phyloP scores from a whole-genome alignment of 2,888 invertebrate species.

The Drosophila falleni region DNA sequence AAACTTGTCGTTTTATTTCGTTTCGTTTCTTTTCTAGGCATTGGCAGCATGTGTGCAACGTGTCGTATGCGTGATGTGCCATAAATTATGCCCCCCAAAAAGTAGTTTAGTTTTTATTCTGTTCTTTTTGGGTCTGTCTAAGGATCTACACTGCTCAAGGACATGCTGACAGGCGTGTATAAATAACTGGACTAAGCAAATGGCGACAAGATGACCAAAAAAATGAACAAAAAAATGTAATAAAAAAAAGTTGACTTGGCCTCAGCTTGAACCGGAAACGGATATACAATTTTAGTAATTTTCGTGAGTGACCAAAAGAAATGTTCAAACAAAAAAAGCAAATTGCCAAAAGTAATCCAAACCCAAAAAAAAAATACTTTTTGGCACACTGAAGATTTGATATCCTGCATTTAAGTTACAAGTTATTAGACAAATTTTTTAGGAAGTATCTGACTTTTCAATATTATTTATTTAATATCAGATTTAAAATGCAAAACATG shows the following conservation, averaged over 20 bases:
- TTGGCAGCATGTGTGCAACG: constrained; percentile 47
- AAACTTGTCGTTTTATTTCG: constrained; percentile 22
- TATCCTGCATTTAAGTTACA: not conserved
- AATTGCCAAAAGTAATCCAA: constrained; percentile 62
- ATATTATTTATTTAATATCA: too few relatives aligned
- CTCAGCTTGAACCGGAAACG: constrained; percentile 69
- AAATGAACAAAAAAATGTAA: not conserved
- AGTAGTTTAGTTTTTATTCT: constrained; percentile 20
- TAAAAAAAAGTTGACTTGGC: constrained; percentile 19
- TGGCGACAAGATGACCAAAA: constrained; percentile 31
- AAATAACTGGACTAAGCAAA: constrained; percentile 53
- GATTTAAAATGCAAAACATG: too few relatives aligned
- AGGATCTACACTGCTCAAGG: constrained; percentile 32
- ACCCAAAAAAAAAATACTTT: not conserved
- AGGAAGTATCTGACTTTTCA: too few relatives aligned
- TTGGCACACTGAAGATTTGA: not conserved
- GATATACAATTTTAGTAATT: constrained; percentile 79
- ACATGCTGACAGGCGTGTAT: constrained; percentile 46
- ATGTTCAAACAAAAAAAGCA: constrained; percentile 45
- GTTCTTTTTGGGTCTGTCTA: not conserved
- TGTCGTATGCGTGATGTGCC: constrained; percentile 64
- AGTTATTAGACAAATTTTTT: not conserved
- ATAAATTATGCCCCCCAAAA: constrained; percentile 63
- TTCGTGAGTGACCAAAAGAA: constrained; percentile 67
- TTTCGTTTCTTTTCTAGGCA: not conserved